A percentile compares a stretch with the other conserved stretches of the same genome.
phyloP scores from a whole-genome alignment of 2,797 vertebrate species.

The Sorex maritimensis region DNA sequence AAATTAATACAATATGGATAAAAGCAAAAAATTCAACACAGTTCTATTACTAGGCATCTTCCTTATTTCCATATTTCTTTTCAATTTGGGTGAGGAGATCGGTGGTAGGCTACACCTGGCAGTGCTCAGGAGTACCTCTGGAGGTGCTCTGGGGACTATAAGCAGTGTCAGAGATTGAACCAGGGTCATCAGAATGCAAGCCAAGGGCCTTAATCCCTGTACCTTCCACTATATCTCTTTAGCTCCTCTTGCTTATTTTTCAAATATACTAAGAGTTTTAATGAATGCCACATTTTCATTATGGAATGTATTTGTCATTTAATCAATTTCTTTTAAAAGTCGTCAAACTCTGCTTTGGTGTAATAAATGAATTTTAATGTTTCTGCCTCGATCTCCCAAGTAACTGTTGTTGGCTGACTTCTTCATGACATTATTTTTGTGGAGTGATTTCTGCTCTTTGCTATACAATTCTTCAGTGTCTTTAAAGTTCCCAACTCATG shows the following conservation, averaged over 20 bases:
- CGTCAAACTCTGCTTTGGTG: slow-evolving; percentile 5
- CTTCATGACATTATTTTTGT: slow-evolving; percentile 8
- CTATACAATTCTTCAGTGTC: neutral
- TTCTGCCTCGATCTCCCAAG: neutral
- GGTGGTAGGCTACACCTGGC: too few relatives aligned
- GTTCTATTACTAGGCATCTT: neutral
- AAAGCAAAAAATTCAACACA: neutral
- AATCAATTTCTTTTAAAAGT: slow-evolving; percentile 37
- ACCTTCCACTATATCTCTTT: neutral
- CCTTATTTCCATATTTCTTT: too few relatives aligned
- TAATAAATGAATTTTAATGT: slow-evolving; percentile 43
- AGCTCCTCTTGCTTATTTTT: neutral
- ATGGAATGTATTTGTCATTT: slow-evolving; percentile 7
- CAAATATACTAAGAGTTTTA: neutral
- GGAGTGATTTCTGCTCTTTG: slow-evolving; percentile 20
- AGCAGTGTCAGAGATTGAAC: too few relatives aligned
- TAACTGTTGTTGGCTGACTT: slow-evolving; percentile 41
- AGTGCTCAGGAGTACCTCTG: too few relatives aligned
- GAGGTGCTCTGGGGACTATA: too few relatives aligned
- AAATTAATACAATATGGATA: neutral
- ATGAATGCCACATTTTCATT: neutral
- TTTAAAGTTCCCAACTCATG: neutral
- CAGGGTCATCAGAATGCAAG: too few relatives aligned
- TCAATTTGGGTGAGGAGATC: too few relatives aligned
- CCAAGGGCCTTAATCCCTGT: too few relatives aligned